A percentile compares a stretch with the other conserved stretches of the same genome.
Evolutionary conservation across 2,888 invertebrate species (phyloP).

Genomic region (Mythimna ferrago): DNA sequence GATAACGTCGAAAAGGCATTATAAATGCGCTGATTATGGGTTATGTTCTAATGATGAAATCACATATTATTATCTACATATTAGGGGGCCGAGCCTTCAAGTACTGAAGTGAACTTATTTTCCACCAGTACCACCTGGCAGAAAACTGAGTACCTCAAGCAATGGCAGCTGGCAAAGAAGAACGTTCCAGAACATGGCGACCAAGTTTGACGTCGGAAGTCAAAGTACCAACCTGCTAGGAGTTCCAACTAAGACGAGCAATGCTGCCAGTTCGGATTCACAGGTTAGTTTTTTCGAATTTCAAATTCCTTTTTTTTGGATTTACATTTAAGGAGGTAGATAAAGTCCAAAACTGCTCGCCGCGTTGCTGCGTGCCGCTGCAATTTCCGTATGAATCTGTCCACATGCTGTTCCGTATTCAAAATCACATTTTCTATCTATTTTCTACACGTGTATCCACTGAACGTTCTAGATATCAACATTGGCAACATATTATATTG

Average conservation of each 20-base stretch:
- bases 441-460: not conserved
- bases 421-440: not conserved
- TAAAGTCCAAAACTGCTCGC: too few relatives aligned
- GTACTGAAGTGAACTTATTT: slow-evolving; percentile 60
- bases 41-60: not conserved
- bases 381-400: too few relatives aligned
- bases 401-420: not conserved
- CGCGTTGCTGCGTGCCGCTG: too few relatives aligned
- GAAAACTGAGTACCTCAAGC: slow-evolving; percentile 86
- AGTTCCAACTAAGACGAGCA: slow-evolving; percentile 77
- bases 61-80: not conserved
- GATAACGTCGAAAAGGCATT: too few relatives aligned
- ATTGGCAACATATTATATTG: not conserved
- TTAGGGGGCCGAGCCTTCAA: not conserved
- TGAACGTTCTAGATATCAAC: slow-evolving; percentile 4
- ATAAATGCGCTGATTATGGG: not conserved
- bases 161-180: slow-evolving; percentile 91
- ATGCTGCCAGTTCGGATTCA: slow-evolving; percentile 82
- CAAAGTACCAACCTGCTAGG: slow-evolving; percentile 75
- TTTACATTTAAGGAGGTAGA: too few relatives aligned
- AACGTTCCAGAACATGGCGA: slow-evolving; percentile 90
- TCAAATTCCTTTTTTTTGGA: not conserved
- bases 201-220: slow-evolving; percentile 82
- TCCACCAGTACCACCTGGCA: slow-evolving; percentile 82
- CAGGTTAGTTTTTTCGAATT: slow-evolving; percentile 81